A percentile compares a stretch with the other conserved stretches of the same genome.
Conservation (phyloP, 2,888 invertebrate species). For the Folsomia candida region DNA sequence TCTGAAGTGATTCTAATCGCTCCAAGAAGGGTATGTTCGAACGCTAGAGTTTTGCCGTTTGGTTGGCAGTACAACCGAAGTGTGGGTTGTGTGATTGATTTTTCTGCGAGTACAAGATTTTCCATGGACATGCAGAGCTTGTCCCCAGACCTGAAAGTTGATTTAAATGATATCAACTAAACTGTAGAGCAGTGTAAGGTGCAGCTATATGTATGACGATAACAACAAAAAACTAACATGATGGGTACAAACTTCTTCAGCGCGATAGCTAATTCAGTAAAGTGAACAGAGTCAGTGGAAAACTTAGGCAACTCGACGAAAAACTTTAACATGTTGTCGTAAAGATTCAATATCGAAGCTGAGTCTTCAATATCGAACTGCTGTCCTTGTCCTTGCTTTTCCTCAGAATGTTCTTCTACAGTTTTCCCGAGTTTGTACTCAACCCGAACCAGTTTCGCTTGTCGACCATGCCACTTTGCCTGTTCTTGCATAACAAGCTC, state of each 20-base stretch:
- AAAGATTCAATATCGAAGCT: background rate
- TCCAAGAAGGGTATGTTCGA: background rate
- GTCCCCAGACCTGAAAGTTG: no score
- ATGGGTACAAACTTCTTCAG: background rate
- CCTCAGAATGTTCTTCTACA: background rate
- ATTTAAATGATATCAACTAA: no score
- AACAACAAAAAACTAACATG: background rate
- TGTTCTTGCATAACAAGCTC: background rate
- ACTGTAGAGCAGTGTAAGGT: no score
- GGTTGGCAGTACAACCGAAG: no score
- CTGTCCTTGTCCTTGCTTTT: background rate
- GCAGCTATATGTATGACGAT: no score
- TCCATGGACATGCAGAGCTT: no score
- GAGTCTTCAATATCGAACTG: background rate
- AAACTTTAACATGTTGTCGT: no score
- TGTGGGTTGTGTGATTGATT: background rate
- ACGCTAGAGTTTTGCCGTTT: no score
- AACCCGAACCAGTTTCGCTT: background rate
- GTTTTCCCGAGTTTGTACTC: background rate
- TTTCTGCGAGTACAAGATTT: no score
- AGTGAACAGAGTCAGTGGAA: no score
- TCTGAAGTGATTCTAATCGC: background rate
- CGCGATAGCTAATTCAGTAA: no score
- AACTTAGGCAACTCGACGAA: no score
- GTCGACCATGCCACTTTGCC: background rate